Base-by-base conservation (phyloP, 2,888 invertebrate species). In the Erebia epiphron region DNA sequence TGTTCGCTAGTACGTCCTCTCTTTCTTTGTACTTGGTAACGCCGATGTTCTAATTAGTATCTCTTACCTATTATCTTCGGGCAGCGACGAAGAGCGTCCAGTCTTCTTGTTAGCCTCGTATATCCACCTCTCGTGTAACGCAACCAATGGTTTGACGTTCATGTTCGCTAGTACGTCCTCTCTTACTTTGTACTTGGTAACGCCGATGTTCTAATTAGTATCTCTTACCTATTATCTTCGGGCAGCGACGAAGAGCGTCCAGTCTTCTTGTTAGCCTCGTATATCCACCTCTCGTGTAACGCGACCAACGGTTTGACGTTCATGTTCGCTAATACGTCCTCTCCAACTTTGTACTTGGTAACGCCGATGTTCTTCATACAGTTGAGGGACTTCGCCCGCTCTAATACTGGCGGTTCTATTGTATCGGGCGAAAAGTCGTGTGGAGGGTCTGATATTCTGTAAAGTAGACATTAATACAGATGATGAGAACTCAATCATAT, bases 61-160 rank as follows among this genome's bases (percentile, higher is more conserved):
- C 8, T 75, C 79, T 73, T 64, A 92, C 92, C 89, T 88, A 70
- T 85, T 85, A 74, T 89, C 86, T 68, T 93, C 92, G 21, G 92
- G 92, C 72, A 93, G 75, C 1, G 92, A 91, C 84, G 88, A 80
- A 0, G 92, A 90, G 49, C 93, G 82, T 1, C 80, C 83, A 1
- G 86, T 85, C 75, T 91, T 92, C 75, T 84, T 85, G 50, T 89
- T 91, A 1, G 92, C 92, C 77, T 94, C 93, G 72, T 89, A 86
- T 66, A 94, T 94, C 93, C 93, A 93, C 57, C 82, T 80, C 79
- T 93, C 94, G 76, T 94, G 94, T 69, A 92, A 92, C 0, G 93
- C 93, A 0, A 94, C 93, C 46, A 94, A 76, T 0, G 94, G 93
- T 70, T 90, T 91, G 26, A 94, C 92, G 68, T 86, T 90, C 2